phyloP scores from a whole-genome alignment of 2,113 vertebrate species.

The Saccopteryx leptura region DNA sequence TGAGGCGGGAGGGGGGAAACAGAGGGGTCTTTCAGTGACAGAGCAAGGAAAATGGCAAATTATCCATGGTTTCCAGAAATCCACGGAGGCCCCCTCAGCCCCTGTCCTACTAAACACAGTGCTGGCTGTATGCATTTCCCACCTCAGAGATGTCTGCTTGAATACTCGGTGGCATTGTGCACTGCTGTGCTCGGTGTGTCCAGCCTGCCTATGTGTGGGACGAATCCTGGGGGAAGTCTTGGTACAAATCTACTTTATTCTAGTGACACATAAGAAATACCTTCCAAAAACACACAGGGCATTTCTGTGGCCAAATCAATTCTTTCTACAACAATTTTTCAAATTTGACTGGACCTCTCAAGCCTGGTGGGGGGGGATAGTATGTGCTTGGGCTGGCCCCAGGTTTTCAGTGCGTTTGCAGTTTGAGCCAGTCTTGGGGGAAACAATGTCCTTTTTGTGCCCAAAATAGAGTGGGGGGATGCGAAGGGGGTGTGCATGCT shows the following conservation, averaged over 20 bases:
- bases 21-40: conserved; percentile 86
- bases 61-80: conserved; percentile 86
- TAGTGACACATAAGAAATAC: neutral
- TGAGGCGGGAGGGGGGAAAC: conserved; percentile 80
- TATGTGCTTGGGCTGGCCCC: conserved; percentile 9
- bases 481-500: neutral
- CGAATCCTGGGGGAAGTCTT: neutral
- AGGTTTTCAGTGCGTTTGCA: conserved; percentile 32
- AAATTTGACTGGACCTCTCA: neutral
- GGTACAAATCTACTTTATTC: conserved; percentile 14
- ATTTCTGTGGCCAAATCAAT: neutral
- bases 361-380: neutral
- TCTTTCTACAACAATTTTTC: conserved; percentile 38
- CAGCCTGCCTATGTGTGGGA: neutral
- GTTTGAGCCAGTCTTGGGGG: conserved; percentile 57
- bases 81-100: conserved; percentile 77
- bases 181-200: neutral
- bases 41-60: conserved; percentile 87
- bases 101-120: conserved; percentile 83
- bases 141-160: conserved; percentile 73
- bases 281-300: neutral
- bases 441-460: conserved; percentile 82
- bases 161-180: conserved; percentile 63
- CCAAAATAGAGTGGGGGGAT: conserved; percentile 42
- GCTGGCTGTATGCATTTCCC: conserved; percentile 77